These are phyloP conservation scores for Diarsia rubi DNA, from an alignment of 2,888 invertebrate genomes.

Conservation along the genomic window DNA sequence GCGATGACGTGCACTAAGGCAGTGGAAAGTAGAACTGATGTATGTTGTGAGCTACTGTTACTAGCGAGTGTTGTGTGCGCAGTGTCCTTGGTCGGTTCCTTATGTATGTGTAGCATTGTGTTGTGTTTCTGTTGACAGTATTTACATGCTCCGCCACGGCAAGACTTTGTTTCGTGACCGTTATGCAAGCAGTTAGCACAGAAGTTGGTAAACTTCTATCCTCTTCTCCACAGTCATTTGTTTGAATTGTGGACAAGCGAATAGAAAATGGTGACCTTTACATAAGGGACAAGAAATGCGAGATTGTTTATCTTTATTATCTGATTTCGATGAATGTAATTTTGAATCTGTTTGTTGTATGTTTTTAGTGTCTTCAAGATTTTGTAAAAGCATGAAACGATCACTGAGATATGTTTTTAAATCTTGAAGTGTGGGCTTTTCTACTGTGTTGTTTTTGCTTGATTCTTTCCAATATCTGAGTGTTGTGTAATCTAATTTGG, in stretches of 20 bases:
- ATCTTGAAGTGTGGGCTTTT: conserved; percentile 3
- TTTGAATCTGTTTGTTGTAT: neutral
- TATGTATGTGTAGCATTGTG: neutral
- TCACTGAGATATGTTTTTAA: neutral
- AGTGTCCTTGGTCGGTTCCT: neutral
- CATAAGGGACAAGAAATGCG: conserved; percentile 1
- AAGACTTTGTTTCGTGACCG: neutral
- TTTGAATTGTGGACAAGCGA: neutral
- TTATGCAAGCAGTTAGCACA: neutral
- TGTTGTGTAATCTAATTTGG: conserved; percentile 3
- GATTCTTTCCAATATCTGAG: neutral
- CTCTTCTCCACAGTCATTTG: neutral
- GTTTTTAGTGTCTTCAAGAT: neutral
- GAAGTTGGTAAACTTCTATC: neutral
- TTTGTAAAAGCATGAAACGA: neutral
- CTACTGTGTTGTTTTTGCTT: neutral
- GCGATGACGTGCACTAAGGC: conserved; percentile 1
- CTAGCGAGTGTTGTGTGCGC: neutral
- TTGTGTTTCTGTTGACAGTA: neutral
- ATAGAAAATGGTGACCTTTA: neutral
- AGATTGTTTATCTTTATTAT: neutral
- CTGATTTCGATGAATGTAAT: neutral
- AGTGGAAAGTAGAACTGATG: conserved; percentile 3
- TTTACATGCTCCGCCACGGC: neutral
- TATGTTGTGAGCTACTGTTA: neutral